Conservation (phyloP, 2,797 vertebrate genomes). For the Gymnocypris eckloni region DNA sequence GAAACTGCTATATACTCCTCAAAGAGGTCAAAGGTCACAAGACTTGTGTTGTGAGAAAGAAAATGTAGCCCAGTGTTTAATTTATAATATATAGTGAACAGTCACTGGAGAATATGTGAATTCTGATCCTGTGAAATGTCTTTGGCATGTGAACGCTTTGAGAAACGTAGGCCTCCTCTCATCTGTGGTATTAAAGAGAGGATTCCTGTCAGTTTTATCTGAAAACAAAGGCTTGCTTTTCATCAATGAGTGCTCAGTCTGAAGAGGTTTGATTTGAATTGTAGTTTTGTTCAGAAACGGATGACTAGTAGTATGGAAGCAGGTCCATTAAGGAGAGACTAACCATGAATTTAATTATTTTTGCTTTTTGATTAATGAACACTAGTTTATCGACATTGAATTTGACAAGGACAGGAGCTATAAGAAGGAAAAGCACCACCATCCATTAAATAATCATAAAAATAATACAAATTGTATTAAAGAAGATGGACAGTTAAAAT, state of each 20-base stretch:
- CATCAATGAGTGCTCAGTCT: neutral
- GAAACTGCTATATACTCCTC: constrained; percentile 24
- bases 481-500: neutral
- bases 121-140: neutral
- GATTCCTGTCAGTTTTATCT: neutral
- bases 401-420: neutral
- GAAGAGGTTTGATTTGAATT: neutral
- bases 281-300: neutral
- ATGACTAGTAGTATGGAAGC: neutral
- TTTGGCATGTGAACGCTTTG: neutral
- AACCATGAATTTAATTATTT: neutral
- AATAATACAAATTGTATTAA: neutral
- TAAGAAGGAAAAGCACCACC: neutral
- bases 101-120: neutral
- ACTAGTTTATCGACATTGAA: neutral
- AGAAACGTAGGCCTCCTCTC: constrained; percentile 11
- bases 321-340: neutral
- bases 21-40: constrained; percentile 23
- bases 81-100: neutral
- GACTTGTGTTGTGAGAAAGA: constrained; percentile 26
- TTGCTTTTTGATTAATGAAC: neutral
- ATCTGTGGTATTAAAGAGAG: neutral
- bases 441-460: neutral
- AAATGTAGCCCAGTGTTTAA: constrained; percentile 13
- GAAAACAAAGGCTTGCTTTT: constrained; percentile 6